Conservation (phyloP, 1,140 invertebrate species). For the Calycopis cecrops region DNA sequence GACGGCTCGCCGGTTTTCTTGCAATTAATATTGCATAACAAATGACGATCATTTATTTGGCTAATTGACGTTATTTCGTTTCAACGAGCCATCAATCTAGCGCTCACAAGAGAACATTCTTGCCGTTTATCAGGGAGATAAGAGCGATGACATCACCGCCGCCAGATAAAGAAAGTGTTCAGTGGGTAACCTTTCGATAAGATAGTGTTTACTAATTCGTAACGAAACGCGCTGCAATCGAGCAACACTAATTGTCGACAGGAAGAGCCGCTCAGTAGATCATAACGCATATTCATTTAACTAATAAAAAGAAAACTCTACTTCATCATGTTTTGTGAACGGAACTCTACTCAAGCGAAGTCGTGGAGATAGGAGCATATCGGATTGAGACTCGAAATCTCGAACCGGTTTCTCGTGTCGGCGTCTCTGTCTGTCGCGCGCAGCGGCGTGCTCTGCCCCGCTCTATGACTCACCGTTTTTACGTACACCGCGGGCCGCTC, state of each 20-base stretch:
- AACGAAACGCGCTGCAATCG: not conserved
- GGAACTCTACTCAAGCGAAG: slow-evolving; percentile 52
- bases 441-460: slow-evolving; percentile 39
- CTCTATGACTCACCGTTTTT: slow-evolving; percentile 67
- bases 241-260: slow-evolving; percentile 15
- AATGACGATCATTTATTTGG: slow-evolving; percentile 17
- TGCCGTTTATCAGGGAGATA: slow-evolving; percentile 64
- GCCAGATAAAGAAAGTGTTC: slow-evolving; percentile 60
- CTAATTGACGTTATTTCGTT: slow-evolving; percentile 18
- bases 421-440: slow-evolving; percentile 40
- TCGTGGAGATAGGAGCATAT: slow-evolving; percentile 68
- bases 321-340: slow-evolving; percentile 39
- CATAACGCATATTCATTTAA: slow-evolving; percentile 12
- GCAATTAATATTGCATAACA: slow-evolving; percentile 27
- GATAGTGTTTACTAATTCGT: not conserved
- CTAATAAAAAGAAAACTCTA: slow-evolving; percentile 41
- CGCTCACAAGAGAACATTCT: slow-evolving; percentile 46
- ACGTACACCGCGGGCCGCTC: slow-evolving; percentile 63
- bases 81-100: slow-evolving; percentile 19
- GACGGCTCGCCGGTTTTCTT: slow-evolving; percentile 34
- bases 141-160: slow-evolving; percentile 62
- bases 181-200: slow-evolving; percentile 47
- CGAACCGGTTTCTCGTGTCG: slow-evolving; percentile 58
- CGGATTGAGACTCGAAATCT: slow-evolving; percentile 73
- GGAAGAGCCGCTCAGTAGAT: slow-evolving; percentile 15